Evolutionary conservation across 64 coral and sea anemone genomes (phyloP).

Genomic region (Exaiptasia diaphana): DNA sequence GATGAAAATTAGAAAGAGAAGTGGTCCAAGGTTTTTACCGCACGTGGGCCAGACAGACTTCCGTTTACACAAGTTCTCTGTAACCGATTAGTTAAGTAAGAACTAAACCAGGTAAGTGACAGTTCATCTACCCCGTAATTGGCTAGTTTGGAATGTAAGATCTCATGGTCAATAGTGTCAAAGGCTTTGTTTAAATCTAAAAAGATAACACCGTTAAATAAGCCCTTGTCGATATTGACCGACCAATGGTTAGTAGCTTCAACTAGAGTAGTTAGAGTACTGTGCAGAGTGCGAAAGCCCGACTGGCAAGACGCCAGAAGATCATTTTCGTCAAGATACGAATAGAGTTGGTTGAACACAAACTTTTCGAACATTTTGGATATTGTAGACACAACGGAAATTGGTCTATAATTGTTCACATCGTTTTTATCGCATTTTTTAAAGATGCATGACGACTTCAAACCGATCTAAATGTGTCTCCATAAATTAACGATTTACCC

Average conservation of each 20-base stretch:
- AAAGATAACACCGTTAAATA: background rate
- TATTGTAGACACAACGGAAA: background rate
- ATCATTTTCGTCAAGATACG: background rate
- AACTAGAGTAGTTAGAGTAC: conserved; percentile 15
- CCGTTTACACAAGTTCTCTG: conserved; percentile 32
- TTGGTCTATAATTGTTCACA: conserved; percentile 6
- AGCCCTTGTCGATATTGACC: background rate
- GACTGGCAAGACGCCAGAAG: background rate
- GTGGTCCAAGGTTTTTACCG: background rate
- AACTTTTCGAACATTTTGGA: conserved; percentile 4
- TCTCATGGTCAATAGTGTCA: background rate
- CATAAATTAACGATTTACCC: too few species aligned
- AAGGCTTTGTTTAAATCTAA: background rate
- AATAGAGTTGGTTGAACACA: conserved; percentile 2
- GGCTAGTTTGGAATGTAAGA: background rate
- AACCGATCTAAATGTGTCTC: too few species aligned
- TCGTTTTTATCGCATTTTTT: conserved; percentile 4
- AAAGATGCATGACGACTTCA: background rate
- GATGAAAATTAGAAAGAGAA: background rate
- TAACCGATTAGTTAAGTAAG: background rate
- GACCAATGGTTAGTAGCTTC: conserved; percentile 16
- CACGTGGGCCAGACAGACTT: background rate
- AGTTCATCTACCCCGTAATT: background rate
- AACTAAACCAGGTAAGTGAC: conserved; percentile 5
- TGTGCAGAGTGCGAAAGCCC: conserved; percentile 10